These are phyloP conservation scores for Xestoiulus laeticollis DNA, from an alignment of 2,888 invertebrate species.

Conservation along the genomic window DNA sequence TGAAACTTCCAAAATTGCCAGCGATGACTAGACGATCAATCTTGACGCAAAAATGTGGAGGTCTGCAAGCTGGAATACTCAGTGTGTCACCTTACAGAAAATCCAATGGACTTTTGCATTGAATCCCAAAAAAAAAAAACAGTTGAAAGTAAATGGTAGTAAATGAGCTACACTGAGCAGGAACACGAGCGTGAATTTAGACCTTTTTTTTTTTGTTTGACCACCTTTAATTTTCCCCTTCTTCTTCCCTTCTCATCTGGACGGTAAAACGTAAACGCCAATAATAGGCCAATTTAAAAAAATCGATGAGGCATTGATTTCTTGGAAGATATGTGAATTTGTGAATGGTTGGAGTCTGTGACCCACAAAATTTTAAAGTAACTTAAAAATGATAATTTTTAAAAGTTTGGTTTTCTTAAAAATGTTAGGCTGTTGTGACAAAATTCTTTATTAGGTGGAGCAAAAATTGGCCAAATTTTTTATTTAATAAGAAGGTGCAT, in stretches of 20 bases:
- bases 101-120: constrained; percentile 3
- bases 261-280: neutral
- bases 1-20: constrained; percentile 32
- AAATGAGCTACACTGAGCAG: neutral
- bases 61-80: neutral
- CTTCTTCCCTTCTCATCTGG: neutral
- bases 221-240: neutral
- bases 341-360: too few relatives aligned
- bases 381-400: too few relatives aligned
- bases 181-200: neutral
- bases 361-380: too few relatives aligned
- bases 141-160: constrained; percentile 6
- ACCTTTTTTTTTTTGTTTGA: neutral
- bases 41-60: neutral
- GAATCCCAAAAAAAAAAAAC: neutral
- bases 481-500: too few relatives aligned
- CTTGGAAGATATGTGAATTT: neutral
- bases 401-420: too few relatives aligned
- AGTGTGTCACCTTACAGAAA: neutral
- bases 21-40: constrained; percentile 20
- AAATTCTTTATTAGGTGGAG: too few relatives aligned
- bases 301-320: neutral
- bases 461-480: too few relatives aligned
- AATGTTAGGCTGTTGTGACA: too few relatives aligned
- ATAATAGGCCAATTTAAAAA: neutral